These are phyloP conservation scores for Noctua fimbriata DNA, from an alignment of 2,888 invertebrate species.

Conservation along the genomic window DNA sequence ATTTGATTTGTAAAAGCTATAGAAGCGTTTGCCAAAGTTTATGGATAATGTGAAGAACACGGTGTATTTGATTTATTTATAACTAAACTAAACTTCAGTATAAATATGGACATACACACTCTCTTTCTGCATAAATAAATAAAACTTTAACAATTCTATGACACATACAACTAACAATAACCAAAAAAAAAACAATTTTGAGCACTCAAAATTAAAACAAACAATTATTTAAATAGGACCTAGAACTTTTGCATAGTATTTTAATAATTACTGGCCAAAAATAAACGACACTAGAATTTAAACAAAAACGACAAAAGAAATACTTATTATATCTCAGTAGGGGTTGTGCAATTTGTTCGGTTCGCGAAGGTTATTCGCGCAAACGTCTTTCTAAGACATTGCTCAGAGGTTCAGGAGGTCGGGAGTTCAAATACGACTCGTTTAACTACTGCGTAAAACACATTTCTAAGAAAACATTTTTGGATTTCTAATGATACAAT, in stretches of 20 bases:
- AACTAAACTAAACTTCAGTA: background rate
- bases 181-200: background rate
- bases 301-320: slow-evolving; percentile 28
- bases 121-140: too few relatives aligned
- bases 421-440: slow-evolving; percentile 39
- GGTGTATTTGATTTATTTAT: slow-evolving; percentile 6
- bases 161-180: background rate
- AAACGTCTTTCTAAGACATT: slow-evolving; percentile 37
- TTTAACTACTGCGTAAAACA: slow-evolving; percentile 14
- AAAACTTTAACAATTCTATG: background rate
- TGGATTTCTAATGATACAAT: background rate
- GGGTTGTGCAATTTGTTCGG: slow-evolving; percentile 30
- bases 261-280: background rate
- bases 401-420: slow-evolving; percentile 41
- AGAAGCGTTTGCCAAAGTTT: too few relatives aligned
- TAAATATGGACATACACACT: background rate
- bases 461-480: slow-evolving; percentile 39
- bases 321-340: slow-evolving; percentile 13
- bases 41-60: too few relatives aligned
- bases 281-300: background rate
- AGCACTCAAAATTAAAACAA: background rate
- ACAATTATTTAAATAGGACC: background rate
- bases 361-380: slow-evolving; percentile 29
- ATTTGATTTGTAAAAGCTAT: too few relatives aligned
- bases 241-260: slow-evolving; percentile 15